Percentiles rank a stretch among this genome's conserved stretches.
These are phyloP conservation scores for Paraescarpia echinospica DNA, from an alignment of 1,140 invertebrate genomes.

Conservation along the genomic window DNA sequence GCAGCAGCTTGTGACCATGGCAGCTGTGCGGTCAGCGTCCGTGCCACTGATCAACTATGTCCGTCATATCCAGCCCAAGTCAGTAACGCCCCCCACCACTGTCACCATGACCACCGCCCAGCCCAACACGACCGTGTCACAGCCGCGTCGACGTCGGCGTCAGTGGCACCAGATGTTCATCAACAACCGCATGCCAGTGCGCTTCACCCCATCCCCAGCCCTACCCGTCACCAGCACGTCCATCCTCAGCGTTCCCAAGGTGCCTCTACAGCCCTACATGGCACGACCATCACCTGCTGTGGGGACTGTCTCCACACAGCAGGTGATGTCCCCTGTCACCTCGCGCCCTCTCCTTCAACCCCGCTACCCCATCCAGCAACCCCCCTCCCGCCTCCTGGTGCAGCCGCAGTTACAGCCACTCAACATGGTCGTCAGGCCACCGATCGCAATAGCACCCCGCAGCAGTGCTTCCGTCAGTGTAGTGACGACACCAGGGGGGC, in stretches of 20 bases:
- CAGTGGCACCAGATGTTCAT: constrained; percentile 3
- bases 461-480: not conserved
- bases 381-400: not conserved
- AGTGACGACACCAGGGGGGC: not conserved
- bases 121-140: not conserved
- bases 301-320: not conserved
- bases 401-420: not conserved
- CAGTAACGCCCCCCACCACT: not conserved
- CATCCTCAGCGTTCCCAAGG: not conserved
- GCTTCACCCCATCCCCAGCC: not conserved
- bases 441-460: not conserved
- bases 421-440: not conserved
- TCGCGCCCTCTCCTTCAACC: not conserved
- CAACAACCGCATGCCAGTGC: not conserved
- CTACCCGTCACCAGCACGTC: not conserved
- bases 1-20: not conserved
- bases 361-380: not conserved
- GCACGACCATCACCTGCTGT: no score
- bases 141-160: not conserved
- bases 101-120: not conserved
- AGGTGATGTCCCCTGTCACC: not conserved
- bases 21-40: not conserved
- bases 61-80: not conserved
- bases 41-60: not conserved
- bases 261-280: not conserved